Evolutionary conservation across 2,113 vertebrate species (phyloP), one percentile per base, ranked within the genome.

Genomic region (Meriones unguiculatus): DNA sequence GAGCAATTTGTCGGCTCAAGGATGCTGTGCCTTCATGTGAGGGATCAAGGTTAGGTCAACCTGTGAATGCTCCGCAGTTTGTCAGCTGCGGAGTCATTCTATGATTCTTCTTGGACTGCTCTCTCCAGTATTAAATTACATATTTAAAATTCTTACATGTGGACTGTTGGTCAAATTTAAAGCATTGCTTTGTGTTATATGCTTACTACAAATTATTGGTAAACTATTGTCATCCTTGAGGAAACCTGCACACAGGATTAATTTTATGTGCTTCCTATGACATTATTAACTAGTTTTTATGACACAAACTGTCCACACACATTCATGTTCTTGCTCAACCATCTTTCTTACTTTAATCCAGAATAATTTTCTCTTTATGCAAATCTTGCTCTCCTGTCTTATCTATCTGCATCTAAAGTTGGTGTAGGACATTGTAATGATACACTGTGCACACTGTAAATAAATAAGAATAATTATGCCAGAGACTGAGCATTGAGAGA

Each of bases 81-180:
- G 35, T 54, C 50, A 69, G 77, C 67, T 89, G 67, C 20, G 54
- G 13, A 87, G 50, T 2, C 59, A 72, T 5, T 69, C 86, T 62
- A 54, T 5, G 57, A 4, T 64, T 81, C 52, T 30, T 28, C 69
- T 75, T 67, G 70, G 46, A 59, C 12, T 78, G 4, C 52, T 95
- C 30, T 77, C 75, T 54, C 89, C 25, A 81, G 78, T 73, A 28
- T 22, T 24, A 70, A 64, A 70, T 81, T 78, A 64, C 84, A 82
- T 69, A 80, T 70, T 65, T 84, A 35, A 84, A 85, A 32, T 62
- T 92, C 76, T 94, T 15, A 64, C 32, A 93, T 65, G n/a, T 75
- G 7, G 25, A 7, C 77, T 38, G 3, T 59, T 82, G 28, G 78
- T 86, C 28, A 87, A 69, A 35, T 54, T 92, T 88, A 95, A 95